Conservation (phyloP, 2,797 vertebrate species). For the Sarcophilus harrisii region DNA sequence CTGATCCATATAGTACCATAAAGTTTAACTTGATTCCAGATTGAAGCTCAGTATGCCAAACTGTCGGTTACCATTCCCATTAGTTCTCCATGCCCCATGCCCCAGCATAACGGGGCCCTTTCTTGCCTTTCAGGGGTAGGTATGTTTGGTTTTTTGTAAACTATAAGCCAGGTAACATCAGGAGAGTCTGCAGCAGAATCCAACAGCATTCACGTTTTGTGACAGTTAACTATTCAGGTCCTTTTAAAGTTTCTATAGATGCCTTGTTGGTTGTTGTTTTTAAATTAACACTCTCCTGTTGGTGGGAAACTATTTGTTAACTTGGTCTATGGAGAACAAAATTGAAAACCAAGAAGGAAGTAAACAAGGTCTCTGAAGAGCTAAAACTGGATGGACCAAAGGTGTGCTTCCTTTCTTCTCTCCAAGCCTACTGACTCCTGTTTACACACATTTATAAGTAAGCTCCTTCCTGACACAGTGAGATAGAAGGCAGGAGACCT, state of each 20-base stretch:
- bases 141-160: not conserved
- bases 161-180: not conserved
- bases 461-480: not conserved
- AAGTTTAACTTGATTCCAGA: not conserved
- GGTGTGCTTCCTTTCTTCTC: not conserved
- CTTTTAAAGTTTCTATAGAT: not conserved
- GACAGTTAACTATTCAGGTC: not conserved
- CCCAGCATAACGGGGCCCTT: not conserved
- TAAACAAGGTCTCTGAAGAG: not conserved
- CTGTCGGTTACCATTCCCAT: not conserved
- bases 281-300: not conserved
- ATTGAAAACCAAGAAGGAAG: not conserved
- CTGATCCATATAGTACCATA: not conserved
- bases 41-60: rapidly evolving
- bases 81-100: not conserved
- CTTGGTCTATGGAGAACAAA: not conserved
- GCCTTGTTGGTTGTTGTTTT: not conserved
- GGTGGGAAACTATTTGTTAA: not conserved
- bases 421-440: not conserved
- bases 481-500: too few relatives aligned
- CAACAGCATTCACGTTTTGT: not conserved
- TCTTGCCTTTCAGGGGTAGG: not conserved
- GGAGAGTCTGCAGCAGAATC: not conserved
- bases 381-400: not conserved
- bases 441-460: not conserved